Evolutionary conservation across 2,888 invertebrate species (phyloP), one percentile per base, ranked within the genome.

Genomic region (Eupsilia transversa): DNA sequence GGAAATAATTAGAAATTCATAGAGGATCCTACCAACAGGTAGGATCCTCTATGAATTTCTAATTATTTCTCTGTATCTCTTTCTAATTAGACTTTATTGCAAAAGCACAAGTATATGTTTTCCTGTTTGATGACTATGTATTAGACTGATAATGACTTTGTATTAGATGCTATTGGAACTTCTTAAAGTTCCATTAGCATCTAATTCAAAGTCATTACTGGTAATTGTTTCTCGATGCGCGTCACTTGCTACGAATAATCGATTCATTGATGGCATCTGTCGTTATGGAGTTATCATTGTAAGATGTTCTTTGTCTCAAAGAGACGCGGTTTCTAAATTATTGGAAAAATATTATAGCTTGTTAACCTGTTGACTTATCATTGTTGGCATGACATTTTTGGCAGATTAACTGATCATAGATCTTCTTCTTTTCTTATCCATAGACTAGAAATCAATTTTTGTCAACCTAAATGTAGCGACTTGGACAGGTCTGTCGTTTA

Each of bases 231-330:
- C 74, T 78, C 75, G 77, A 64, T 52, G 54, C 89, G 91, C 90
- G 56, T 83, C 86, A 71, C 49, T 81, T 72, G 75, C 38, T 85
- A 79, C 74, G 79, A 85, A 87, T 86, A 86, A 91, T 89, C 84
- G 84, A 80, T 72, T 74, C 73, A 88, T 86, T 85, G 76, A 84
- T 83, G 72, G 12, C 65, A 77, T 80, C 74, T 80, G 66, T 79
- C 63, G 41, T 41, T 77, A 77, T 73, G 74, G 49, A 69, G 54
- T 69, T 74, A 60, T 66, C 41, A 56, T 61, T 43, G 67, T 52
- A 57, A 72, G 57, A 70, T 56, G 59, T 52, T 72, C 65, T 74
- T 65, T 80, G 80, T 75, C 43, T 60, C 23, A 3, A 30, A 52
- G 46, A 77, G 49, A 43, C 38, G 41, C 23, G 10, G 49, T 61